Evolutionary conservation across 64 coral and sea anemone genomes (phyloP).

Genomic region (Montipora sp.): DNA sequence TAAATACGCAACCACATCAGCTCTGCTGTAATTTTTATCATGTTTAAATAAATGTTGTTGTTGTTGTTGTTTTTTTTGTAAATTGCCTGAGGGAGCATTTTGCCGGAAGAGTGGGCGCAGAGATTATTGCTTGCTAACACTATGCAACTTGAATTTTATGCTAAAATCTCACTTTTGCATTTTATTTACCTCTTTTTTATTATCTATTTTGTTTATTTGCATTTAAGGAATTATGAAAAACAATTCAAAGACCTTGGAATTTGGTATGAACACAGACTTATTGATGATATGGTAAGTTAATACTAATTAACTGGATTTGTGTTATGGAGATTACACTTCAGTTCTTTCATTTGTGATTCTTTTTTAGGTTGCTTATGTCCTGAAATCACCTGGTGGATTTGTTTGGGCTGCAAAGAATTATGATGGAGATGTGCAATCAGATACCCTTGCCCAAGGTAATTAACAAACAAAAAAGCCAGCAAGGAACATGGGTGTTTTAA

Average conservation of each 20-base stretch:
- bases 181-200: neutral
- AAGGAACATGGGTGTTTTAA: neutral
- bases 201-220: neutral
- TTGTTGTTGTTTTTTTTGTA: too few relatives aligned
- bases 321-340: neutral
- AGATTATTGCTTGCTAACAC: too few relatives aligned
- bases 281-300: conserved; percentile 94
- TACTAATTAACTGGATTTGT: neutral
- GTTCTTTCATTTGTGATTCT: neutral
- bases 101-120: too few relatives aligned
- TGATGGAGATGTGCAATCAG: conserved; percentile 99
- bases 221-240: conserved; percentile 76
- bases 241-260: conserved; percentile 85
- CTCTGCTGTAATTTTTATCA: too few relatives aligned
- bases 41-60: too few relatives aligned
- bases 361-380: conserved; percentile 93
- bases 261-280: conserved; percentile 96
- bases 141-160: too few relatives aligned
- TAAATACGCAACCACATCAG: too few relatives aligned
- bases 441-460: conserved; percentile 96
- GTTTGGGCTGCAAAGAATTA: conserved; percentile 99
- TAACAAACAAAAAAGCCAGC: neutral
- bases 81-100: too few relatives aligned
- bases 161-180: neutral
- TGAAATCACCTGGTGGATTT: conserved; percentile 97